Percentiles rank a stretch among this genome's conserved stretches.
Conservation (phyloP, 2,888 invertebrate genomes). For the Drosophila lutescens region DNA sequence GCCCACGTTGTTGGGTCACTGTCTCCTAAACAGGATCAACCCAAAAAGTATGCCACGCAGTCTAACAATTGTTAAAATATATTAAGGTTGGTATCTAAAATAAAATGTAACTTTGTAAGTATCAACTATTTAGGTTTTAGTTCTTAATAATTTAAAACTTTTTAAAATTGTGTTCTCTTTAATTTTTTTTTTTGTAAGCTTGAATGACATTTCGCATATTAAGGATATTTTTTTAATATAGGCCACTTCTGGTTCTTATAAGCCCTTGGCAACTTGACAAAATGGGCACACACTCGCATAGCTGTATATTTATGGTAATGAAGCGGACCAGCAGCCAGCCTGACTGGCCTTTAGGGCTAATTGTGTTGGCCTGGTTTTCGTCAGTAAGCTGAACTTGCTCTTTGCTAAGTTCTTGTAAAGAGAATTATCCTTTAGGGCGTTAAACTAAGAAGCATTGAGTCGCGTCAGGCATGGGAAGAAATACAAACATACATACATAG, state of each 20-base stretch:
- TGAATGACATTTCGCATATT: constrained; percentile 4
- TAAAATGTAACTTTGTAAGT: no score
- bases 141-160: neutral
- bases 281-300: constrained; percentile 7
- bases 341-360: constrained; percentile 37
- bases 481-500: neutral
- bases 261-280: constrained; percentile 23
- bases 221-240: neutral
- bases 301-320: constrained; percentile 38
- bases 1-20: neutral
- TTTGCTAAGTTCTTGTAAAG: neutral
- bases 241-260: constrained; percentile 3
- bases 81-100: no score
- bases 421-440: neutral
- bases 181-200: neutral
- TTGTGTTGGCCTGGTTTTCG: constrained; percentile 41
- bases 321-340: constrained; percentile 19
- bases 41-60: constrained; percentile 31
- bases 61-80: neutral
- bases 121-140: no score
- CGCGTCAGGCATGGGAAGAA: neutral
- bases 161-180: neutral
- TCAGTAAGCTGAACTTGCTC: constrained; percentile 13
- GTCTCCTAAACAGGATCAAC: neutral
- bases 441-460: constrained; percentile 2